A percentile compares a stretch with the other conserved stretches of the same genome.
Conservation (phyloP, 2,888 invertebrate genomes). For the Drosophila kuntzei region DNA sequence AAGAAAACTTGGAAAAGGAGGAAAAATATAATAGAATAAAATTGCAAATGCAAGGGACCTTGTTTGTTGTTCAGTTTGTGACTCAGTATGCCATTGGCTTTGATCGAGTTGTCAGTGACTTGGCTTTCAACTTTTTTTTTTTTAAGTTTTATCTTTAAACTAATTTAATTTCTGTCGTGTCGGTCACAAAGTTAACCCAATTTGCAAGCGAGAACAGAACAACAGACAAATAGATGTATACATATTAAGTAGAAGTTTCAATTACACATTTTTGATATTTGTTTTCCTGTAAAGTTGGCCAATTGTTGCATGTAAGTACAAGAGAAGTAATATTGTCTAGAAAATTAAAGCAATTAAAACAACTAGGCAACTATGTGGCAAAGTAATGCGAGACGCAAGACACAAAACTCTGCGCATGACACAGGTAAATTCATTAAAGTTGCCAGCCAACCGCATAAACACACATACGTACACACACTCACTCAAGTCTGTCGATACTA, state of each 20-base stretch:
- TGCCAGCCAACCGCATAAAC: conserved; percentile 44
- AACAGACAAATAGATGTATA: conserved; percentile 11
- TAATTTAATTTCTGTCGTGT: conserved; percentile 66
- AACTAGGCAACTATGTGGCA: conserved; percentile 45
- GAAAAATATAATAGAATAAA: conserved; percentile 23
- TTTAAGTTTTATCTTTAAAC: conserved; percentile 32
- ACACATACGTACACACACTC: conserved; percentile 4
- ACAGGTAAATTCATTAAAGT: conserved; percentile 80
- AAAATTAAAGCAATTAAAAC: conserved; percentile 62
- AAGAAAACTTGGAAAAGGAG: conserved; percentile 6
- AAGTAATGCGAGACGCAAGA: conserved; percentile 44
- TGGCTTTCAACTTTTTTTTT: conserved; percentile 48
- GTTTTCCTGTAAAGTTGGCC: conserved; percentile 27
- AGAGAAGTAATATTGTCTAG: conserved; percentile 31
- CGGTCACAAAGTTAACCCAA: conserved; percentile 69
- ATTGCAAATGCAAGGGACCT: conserved; percentile 30
- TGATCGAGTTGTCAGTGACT: conserved; percentile 59
- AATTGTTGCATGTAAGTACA: conserved; percentile 59
- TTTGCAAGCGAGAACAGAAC: conserved; percentile 43
- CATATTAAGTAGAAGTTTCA: conserved; percentile 27
- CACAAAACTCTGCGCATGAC: conserved; percentile 60
- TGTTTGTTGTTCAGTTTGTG: conserved; percentile 46
- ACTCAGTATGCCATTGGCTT: conserved; percentile 44
- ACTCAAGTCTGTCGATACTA: conserved; percentile 61
- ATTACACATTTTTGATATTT: not conserved